phyloP scores from a whole-genome alignment of 2,113 vertebrate species.

The Prietella phreatophila region DNA sequence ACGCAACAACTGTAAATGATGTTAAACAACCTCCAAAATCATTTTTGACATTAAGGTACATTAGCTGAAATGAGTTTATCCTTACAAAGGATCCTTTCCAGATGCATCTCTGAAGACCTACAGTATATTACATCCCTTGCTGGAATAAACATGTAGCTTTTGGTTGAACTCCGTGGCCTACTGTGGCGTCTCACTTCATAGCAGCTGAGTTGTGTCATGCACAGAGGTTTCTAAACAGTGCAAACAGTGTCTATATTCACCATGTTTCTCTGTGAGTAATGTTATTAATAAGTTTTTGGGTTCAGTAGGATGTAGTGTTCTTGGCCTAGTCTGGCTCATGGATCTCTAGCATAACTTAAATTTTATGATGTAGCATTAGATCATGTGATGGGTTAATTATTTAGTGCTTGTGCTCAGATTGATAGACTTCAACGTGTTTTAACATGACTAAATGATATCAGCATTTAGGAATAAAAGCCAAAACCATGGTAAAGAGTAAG shows the following conservation, averaged over 20 bases:
- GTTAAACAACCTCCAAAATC: background rate
- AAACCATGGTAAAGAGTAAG: background rate
- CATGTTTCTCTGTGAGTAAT: conserved; percentile 1
- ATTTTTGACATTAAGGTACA: background rate
- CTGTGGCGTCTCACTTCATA: background rate
- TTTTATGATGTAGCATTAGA: background rate
- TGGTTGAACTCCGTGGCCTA: background rate
- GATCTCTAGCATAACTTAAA: background rate
- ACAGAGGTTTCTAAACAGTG: background rate
- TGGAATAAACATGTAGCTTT: conserved; percentile 4
- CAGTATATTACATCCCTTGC: background rate
- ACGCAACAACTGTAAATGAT: background rate
- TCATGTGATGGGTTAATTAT: background rate
- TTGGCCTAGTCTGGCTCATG: background rate
- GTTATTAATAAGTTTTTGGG: conserved; percentile 11
- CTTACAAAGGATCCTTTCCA: background rate
- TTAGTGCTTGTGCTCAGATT: background rate
- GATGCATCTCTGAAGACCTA: background rate
- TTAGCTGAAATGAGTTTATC: background rate
- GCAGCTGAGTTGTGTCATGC: conserved; percentile 20
- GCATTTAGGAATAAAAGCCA: background rate
- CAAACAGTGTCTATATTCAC: conserved; percentile 6
- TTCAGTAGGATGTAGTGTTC: conserved; percentile 34
- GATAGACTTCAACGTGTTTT: background rate
- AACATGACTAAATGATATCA: background rate